These are phyloP conservation scores for Riptortus pedestris DNA, from an alignment of 1,140 invertebrate species.

Conservation along the genomic window DNA sequence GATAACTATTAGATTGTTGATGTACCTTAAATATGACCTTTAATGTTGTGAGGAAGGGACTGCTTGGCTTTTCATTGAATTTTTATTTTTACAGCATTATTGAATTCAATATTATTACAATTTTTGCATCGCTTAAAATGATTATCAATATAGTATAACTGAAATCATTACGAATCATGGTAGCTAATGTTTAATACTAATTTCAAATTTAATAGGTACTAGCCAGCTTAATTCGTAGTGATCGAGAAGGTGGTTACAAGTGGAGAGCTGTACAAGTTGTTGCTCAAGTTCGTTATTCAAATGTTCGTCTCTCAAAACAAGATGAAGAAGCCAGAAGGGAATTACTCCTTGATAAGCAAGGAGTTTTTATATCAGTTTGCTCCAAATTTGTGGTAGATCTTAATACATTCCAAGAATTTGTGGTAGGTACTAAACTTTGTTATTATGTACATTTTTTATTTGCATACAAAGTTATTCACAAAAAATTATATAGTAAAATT, in stretches of 20 bases:
- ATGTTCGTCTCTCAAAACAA: background rate
- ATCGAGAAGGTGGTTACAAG: background rate
- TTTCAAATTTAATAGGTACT: background rate
- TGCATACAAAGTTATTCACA: background rate
- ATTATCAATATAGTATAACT: background rate
- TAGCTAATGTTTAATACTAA: background rate
- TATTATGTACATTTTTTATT: background rate
- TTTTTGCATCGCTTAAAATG: background rate
- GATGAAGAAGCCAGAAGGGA: background rate
- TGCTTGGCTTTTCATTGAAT: too few relatives aligned
- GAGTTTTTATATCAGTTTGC: background rate
- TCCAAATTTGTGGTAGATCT: background rate
- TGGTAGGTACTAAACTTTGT: background rate
- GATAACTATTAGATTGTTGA: too few relatives aligned
- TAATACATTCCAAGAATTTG: background rate
- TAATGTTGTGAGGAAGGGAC: too few relatives aligned
- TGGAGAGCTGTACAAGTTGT: conserved; percentile 11
- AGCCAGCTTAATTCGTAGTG: conserved; percentile 2
- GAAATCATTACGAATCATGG: background rate
- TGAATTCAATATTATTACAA: background rate
- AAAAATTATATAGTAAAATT: background rate
- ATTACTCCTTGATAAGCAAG: background rate
- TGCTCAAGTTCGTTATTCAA: background rate
- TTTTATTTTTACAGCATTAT: background rate
- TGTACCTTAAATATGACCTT: too few relatives aligned